phyloP scores from a whole-genome alignment of 2,113 vertebrate species.

The Motacilla alba region DNA sequence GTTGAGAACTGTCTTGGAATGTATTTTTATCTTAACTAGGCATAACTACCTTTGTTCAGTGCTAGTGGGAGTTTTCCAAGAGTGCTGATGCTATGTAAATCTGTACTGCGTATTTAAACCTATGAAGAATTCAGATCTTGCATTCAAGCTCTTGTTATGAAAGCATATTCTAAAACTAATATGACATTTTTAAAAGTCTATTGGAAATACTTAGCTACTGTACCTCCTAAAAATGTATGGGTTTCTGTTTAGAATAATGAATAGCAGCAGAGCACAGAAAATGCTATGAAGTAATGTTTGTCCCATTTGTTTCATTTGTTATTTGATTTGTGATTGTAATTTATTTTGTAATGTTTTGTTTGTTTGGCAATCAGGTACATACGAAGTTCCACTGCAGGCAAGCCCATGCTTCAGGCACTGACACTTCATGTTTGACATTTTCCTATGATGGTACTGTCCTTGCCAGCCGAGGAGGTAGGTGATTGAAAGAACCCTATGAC shows the following conservation, averaged over 20 bases:
- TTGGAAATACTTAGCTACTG: neutral
- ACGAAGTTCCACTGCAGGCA: conserved; percentile 96
- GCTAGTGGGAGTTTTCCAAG: neutral
- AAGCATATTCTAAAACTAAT: neutral
- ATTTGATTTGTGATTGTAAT: neutral
- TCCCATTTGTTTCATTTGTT: neutral
- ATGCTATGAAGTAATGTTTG: neutral
- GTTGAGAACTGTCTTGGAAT: neutral
- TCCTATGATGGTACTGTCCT: conserved; percentile 90
- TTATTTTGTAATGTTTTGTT: conserved; percentile 1
- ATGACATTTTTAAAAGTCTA: neutral
- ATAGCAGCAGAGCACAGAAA: neutral
- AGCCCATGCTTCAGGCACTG: conserved; percentile 86
- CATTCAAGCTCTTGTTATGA: neutral
- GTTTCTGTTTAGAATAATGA: neutral
- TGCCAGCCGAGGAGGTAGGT: conserved; percentile 91
- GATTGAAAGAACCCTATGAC: neutral
- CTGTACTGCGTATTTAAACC: neutral
- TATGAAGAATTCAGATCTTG: neutral
- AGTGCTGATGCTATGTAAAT: neutral
- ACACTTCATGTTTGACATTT: conserved; percentile 88
- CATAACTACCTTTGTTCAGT: neutral
- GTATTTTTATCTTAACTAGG: neutral
- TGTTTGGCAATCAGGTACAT: conserved; percentile 82
- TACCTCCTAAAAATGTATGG: neutral